These are phyloP conservation scores for Etheostoma nigrum DNA, from an alignment of 2,797 vertebrate species.

Conservation along the genomic window DNA sequence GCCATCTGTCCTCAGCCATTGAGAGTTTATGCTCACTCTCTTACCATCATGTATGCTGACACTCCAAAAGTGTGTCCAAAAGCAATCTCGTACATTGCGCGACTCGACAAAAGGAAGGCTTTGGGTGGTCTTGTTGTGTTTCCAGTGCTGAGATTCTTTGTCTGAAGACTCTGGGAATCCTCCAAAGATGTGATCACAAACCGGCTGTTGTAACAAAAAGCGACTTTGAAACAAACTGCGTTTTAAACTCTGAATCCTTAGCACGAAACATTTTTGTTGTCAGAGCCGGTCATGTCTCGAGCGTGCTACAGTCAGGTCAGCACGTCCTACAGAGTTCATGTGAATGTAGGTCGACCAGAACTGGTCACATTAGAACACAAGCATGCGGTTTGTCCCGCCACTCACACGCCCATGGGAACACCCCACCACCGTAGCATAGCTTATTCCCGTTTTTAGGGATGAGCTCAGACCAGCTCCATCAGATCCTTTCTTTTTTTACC, in stretches of 20 bases:
- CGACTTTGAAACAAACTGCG: constrained; percentile 49
- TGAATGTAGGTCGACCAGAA: constrained; percentile 74
- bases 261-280: constrained; percentile 35
- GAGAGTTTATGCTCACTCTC: constrained; percentile 34
- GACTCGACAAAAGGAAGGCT: constrained; percentile 45
- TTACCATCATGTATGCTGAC: constrained; percentile 64
- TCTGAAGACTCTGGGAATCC: constrained; percentile 47
- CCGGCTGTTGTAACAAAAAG: constrained; percentile 53
- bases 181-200: constrained; percentile 72
- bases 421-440: constrained; percentile 57
- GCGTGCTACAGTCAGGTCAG: constrained; percentile 62
- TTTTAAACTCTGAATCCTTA: constrained; percentile 42
- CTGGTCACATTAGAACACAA: constrained; percentile 68
- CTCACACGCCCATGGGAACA: constrained; percentile 75
- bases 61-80: constrained; percentile 64
- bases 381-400: constrained; percentile 67
- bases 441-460: constrained; percentile 60
- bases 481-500: constrained; percentile 65
- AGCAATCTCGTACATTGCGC: constrained; percentile 41
- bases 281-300: constrained; percentile 32
- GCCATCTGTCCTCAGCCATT: constrained; percentile 48
- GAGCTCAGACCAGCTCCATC: constrained; percentile 70
- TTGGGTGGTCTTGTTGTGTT: constrained; percentile 77
- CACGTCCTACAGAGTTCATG: constrained; percentile 58
- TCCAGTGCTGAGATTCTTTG: constrained; percentile 55